Percentiles rank a stretch among this genome's conserved stretches.
Conservation (phyloP, 2,888 invertebrate species). For the Athrips mouffetella region DNA sequence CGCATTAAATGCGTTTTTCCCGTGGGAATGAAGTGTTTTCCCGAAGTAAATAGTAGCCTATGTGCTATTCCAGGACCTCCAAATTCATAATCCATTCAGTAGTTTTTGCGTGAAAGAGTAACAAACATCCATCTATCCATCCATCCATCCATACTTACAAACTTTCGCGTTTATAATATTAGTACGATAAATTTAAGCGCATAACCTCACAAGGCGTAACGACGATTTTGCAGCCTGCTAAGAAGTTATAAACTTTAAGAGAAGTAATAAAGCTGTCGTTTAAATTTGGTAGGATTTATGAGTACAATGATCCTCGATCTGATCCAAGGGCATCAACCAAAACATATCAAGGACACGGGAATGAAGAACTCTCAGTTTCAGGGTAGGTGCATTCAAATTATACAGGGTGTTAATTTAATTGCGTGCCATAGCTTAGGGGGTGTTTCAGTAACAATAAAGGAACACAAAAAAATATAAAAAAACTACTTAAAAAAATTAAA, state of each 20-base stretch:
- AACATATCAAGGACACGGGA: slow-evolving; percentile 3
- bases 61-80: no score
- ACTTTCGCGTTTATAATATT: no score
- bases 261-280: slow-evolving; percentile 8
- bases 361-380: background rate
- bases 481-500: no score
- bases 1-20: no score
- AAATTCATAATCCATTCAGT: no score
- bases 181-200: no score
- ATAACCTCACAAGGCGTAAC: no score
- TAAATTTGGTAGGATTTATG: slow-evolving; percentile 10
- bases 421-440: background rate
- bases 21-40: no score
- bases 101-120: no score
- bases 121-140: no score
- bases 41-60: no score
- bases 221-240: background rate
- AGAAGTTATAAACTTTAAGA: background rate
- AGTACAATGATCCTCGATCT: slow-evolving; percentile 6
- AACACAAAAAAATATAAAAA: background rate
- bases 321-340: background rate
- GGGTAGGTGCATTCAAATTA: background rate
- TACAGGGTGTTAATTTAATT: background rate
- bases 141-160: no score
- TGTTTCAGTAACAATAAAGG: background rate